Evolutionary conservation across 2,113 vertebrate genomes (phyloP), one percentile per base, ranked within the genome.

Genomic region (Platichthys flesus): DNA sequence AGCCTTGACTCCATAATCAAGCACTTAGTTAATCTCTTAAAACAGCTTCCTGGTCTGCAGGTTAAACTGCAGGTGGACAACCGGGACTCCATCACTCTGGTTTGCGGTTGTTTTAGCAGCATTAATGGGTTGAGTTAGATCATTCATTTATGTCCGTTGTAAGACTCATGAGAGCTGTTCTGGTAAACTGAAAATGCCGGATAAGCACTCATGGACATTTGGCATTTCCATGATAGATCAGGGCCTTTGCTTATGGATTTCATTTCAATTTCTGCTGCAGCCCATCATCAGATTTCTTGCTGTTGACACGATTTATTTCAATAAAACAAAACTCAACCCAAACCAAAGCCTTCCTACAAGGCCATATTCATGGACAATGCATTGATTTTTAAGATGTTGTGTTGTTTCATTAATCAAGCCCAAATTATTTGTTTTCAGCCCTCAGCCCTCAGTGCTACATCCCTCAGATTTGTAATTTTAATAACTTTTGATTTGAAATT

Each of bases 121-220:
- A 87, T 85, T 83, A 89, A 76, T 28, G 60, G 20, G 14, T 76
- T 35, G 40, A 69, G 57, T 69, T 20, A 73, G 56, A 86, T 85
- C 71, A 59, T 77, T 77, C 56, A 71, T 81, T 77, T 55, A 81
- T 79, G 74, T 3, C 6, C 59, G 23, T 65, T 69, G 67, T 78
- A 60, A 74, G 74, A 83, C n/a, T 69, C 56, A 26, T 71, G 45
- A 85, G 77, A 88, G 86, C 82, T 64, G 60, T 82, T 85, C 77
- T 83, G 62, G 75, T 65, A 83, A 90, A 71, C 7, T 65, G 10
- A 82, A 79, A 81, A 10, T 81, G 84, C 80, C 82, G 82, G 40
- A 71, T 62, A 79, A 85, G 84, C 77, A 78, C 40, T 81, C 37
- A 49, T 6, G 28, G 66, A 54, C 58, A 14, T 60, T 45, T 67